Percentiles rank a stretch among this genome's conserved stretches.
Conservation (phyloP, 2,113 vertebrate species). For the Chrysochloris asiatica region DNA sequence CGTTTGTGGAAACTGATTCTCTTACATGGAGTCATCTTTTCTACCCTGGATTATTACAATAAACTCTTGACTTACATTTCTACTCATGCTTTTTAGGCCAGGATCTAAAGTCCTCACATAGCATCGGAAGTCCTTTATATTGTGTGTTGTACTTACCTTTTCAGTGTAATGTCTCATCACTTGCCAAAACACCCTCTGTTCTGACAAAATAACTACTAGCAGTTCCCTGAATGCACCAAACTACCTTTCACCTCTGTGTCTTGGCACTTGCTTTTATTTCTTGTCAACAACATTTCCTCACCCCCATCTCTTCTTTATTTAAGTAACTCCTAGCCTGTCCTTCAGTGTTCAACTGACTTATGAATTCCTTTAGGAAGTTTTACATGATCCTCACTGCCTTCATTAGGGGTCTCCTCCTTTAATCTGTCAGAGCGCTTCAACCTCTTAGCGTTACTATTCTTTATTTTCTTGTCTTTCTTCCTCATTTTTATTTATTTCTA, state of each 20-base stretch:
- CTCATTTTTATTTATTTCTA: conserved; percentile 48
- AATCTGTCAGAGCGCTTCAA: not conserved
- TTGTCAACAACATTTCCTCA: conserved; percentile 3
- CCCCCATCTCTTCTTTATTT: not conserved
- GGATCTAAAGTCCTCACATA: not conserved
- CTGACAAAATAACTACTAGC: not conserved
- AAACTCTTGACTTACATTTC: not conserved
- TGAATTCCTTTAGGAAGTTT: not conserved
- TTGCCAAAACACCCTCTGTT: not conserved
- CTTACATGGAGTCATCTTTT: conserved; percentile 3
- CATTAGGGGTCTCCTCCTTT: not conserved
- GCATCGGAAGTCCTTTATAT: not conserved
- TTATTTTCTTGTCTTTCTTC: not conserved
- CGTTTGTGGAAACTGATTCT: not conserved
- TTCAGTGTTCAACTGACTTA: not conserved
- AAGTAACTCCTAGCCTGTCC: not conserved
- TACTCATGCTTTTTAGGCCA: not conserved
- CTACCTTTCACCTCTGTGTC: not conserved
- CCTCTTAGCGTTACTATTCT: not conserved
- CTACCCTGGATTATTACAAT: not conserved
- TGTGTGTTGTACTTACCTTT: not conserved
- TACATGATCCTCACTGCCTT: not conserved
- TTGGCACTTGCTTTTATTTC: conserved; percentile 17
- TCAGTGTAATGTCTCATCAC: not conserved
- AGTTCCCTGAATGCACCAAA: not conserved